Evolutionary conservation across 2,797 vertebrate species (phyloP).

Genomic region (Molothrus aeneus): DNA sequence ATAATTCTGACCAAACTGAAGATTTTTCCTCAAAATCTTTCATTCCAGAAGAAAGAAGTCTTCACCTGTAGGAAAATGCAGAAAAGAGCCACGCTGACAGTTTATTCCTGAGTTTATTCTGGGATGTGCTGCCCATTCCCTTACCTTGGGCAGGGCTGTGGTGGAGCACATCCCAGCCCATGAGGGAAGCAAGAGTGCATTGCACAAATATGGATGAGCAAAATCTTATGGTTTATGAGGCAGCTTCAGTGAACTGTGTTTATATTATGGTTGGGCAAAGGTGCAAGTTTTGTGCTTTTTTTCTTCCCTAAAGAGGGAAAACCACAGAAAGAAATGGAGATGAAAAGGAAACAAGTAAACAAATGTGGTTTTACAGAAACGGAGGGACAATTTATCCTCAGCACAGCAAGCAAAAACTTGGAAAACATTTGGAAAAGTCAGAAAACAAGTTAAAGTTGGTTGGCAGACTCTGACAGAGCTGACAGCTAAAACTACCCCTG

Average conservation of each 20-base stretch:
- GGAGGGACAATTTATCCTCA: conserved; percentile 55
- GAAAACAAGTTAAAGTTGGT: conserved; percentile 68
- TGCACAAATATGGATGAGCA: not conserved
- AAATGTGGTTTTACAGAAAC: conserved; percentile 61
- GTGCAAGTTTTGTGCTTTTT: not conserved
- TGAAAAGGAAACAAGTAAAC: conserved; percentile 57
- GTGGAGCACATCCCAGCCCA: not conserved
- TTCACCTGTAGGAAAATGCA: not conserved
- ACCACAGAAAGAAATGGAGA: not conserved
- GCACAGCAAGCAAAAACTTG: conserved; percentile 42
- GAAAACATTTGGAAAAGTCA: conserved; percentile 67
- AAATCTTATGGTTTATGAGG: not conserved
- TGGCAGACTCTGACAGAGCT: conserved; percentile 60
- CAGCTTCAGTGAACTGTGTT: not conserved
- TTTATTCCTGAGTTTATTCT: not conserved
- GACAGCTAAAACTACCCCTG: conserved; percentile 65
- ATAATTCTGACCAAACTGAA: not conserved
- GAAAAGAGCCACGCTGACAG: not conserved
- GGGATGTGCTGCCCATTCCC: not conserved
- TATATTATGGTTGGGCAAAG: not conserved
- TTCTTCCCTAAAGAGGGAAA: not conserved
- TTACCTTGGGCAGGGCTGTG: not conserved
- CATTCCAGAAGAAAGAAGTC: not conserved
- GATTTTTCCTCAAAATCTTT: not conserved
- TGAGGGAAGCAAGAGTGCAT: not conserved